These are phyloP conservation scores for Cydia amplana DNA, from an alignment of 1,140 invertebrate species.

Conservation along the genomic window DNA sequence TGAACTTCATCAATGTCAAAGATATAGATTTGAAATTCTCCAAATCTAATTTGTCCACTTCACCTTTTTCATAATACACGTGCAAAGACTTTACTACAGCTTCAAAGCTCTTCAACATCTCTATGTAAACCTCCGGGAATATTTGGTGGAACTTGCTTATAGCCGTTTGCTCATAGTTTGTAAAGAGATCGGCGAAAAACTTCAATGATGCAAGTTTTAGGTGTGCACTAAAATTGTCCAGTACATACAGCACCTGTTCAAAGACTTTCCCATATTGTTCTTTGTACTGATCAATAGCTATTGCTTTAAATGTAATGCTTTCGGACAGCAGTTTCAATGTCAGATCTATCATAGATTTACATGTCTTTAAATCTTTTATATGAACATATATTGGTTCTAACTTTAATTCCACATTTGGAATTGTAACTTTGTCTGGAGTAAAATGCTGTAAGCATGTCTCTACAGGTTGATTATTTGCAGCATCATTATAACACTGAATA, in stretches of 20 bases:
- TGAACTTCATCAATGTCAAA: slow-evolving; percentile 48
- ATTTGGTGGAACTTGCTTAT: slow-evolving; percentile 47
- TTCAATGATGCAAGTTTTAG: slow-evolving; percentile 62
- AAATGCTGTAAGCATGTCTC: slow-evolving; percentile 68
- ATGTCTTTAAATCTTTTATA: slow-evolving; percentile 59
- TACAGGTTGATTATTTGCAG: slow-evolving; percentile 36
- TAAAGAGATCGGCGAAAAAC: slow-evolving; percentile 67
- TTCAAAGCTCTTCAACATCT: slow-evolving; percentile 53
- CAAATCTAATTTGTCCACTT: slow-evolving; percentile 49
- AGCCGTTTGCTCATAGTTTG: slow-evolving; percentile 51
- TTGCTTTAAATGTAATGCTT: slow-evolving; percentile 54
- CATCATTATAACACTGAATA: slow-evolving; percentile 67
- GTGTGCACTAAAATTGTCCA: slow-evolving; percentile 65
- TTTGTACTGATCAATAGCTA: slow-evolving; percentile 46
- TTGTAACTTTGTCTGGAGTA: slow-evolving; percentile 62
- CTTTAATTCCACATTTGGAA: slow-evolving; percentile 72
- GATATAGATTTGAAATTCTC: slow-evolving; percentile 52
- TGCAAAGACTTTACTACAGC: slow-evolving; percentile 50
- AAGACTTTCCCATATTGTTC: slow-evolving; percentile 47
- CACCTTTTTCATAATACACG: slow-evolving; percentile 58
- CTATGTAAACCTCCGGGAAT: slow-evolving; percentile 49
- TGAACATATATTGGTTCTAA: slow-evolving; percentile 71
- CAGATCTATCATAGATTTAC: slow-evolving; percentile 63
- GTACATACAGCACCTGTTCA: slow-evolving; percentile 52
- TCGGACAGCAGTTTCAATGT: slow-evolving; percentile 60